Evolutionary conservation across 2,888 invertebrate species (phyloP).

Genomic region (Caenorhabditis afra): DNA sequence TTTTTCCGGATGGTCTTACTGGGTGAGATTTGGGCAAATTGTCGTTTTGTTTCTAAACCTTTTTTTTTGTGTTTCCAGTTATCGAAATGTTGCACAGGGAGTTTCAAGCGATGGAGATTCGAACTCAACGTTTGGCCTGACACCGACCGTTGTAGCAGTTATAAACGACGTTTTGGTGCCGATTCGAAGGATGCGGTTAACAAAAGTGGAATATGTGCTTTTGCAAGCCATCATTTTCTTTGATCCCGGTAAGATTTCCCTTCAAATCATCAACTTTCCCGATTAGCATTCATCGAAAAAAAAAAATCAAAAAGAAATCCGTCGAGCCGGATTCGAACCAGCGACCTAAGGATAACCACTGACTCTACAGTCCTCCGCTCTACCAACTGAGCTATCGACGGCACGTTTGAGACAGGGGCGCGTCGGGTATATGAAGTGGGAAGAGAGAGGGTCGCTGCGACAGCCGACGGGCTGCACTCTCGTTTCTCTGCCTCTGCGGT

Average conservation of each 20-base stretch:
- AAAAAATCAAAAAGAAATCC: slow-evolving; percentile 58
- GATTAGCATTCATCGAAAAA: background rate
- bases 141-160: slow-evolving; percentile 80
- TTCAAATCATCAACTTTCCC: slow-evolving; percentile 2
- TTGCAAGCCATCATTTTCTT: slow-evolving; percentile 79
- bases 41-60: background rate
- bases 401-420: slow-evolving; percentile 12
- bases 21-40: slow-evolving; percentile 58
- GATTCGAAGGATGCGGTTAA: slow-evolving; percentile 78
- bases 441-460: background rate
- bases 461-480: slow-evolving; percentile 1
- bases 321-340: slow-evolving; percentile 74
- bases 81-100: slow-evolving; percentile 73
- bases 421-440: background rate
- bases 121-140: slow-evolving; percentile 70
- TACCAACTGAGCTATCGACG: slow-evolving; percentile 73
- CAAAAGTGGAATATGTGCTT: slow-evolving; percentile 77
- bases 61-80: slow-evolving; percentile 59
- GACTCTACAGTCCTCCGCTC: slow-evolving; percentile 71
- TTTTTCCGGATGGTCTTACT: slow-evolving; percentile 79
- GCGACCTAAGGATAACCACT: slow-evolving; percentile 71
- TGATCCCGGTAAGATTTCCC: slow-evolving; percentile 73
- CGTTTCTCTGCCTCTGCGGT: too few species aligned
- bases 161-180: slow-evolving; percentile 79
- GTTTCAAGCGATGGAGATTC: slow-evolving; percentile 50